These are phyloP conservation scores for Hymenopus coronatus DNA, from an alignment of 2,888 invertebrate genomes.

Conservation along the genomic window DNA sequence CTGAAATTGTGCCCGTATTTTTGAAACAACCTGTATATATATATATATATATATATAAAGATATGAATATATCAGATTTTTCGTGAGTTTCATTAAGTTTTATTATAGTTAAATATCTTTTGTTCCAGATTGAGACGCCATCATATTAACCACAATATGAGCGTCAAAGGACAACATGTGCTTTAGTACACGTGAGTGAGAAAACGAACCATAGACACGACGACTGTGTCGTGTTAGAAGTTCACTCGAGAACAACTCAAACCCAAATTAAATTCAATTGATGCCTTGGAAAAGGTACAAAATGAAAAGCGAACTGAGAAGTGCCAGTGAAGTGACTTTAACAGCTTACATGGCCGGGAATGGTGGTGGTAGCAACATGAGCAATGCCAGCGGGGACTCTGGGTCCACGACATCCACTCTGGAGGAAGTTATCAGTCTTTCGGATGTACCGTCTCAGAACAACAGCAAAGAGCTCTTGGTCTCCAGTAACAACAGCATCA, in stretches of 20 bases:
- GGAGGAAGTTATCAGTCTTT: background rate
- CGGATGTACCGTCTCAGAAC: background rate
- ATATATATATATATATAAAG: no score
- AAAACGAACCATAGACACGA: background rate
- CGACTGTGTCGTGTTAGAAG: background rate
- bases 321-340: constrained; percentile 5
- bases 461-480: background rate
- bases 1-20: no score
- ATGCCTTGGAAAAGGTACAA: background rate
- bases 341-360: constrained; percentile 2
- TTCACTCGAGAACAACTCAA: background rate
- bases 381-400: background rate
- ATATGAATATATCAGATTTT: no score
- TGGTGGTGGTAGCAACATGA: background rate
- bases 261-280: background rate
- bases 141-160: background rate
- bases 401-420: background rate
- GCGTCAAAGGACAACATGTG: background rate
- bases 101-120: background rate
- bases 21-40: no score
- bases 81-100: no score
- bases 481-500: background rate
- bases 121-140: background rate
- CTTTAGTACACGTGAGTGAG: background rate
- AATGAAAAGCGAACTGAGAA: constrained; percentile 11